These are phyloP conservation scores for Myzus persicae DNA, from an alignment of 1,140 invertebrate species.

Conservation along the genomic window DNA sequence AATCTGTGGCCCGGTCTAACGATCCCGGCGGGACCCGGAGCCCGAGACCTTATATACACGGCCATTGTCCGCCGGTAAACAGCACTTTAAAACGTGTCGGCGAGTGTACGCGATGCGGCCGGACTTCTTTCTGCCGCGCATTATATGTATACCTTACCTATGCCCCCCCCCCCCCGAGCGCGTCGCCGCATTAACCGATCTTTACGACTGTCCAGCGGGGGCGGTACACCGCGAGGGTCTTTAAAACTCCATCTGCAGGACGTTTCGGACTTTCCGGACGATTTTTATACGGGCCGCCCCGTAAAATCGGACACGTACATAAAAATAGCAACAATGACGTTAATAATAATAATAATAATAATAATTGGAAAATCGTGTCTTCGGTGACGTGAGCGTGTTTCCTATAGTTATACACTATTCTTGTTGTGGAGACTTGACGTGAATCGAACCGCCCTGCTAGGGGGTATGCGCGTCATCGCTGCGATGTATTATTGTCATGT, in stretches of 20 bases:
- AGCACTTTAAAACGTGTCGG: slow-evolving; percentile 56
- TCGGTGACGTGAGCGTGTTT: no score
- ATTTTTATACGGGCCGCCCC: neutral
- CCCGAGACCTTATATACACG: slow-evolving; percentile 37
- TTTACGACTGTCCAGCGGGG: slow-evolving; percentile 24
- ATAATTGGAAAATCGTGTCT: neutral
- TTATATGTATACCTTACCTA: neutral
- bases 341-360: neutral
- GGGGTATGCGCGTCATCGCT: no score
- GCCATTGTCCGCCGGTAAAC: slow-evolving; percentile 52
- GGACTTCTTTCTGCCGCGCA: neutral
- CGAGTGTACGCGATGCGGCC: neutral
- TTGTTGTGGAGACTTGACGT: no score
- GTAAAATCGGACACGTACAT: neutral
- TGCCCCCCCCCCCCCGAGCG: neutral
- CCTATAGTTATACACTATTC: no score
- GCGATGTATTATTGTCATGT: no score
- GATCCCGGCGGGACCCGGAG: slow-evolving; percentile 51
- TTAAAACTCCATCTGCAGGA: slow-evolving; percentile 37
- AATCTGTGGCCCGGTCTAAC: slow-evolving; percentile 48
- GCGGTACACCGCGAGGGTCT: neutral
- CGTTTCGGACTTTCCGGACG: neutral
- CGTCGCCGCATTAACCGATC: slow-evolving; percentile 39
- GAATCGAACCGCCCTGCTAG: no score
- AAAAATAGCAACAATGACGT: neutral